A percentile compares a stretch with the other conserved stretches of the same genome.
phyloP scores from a whole-genome alignment of 2,113 vertebrate species.

The Hystrix cristata region DNA sequence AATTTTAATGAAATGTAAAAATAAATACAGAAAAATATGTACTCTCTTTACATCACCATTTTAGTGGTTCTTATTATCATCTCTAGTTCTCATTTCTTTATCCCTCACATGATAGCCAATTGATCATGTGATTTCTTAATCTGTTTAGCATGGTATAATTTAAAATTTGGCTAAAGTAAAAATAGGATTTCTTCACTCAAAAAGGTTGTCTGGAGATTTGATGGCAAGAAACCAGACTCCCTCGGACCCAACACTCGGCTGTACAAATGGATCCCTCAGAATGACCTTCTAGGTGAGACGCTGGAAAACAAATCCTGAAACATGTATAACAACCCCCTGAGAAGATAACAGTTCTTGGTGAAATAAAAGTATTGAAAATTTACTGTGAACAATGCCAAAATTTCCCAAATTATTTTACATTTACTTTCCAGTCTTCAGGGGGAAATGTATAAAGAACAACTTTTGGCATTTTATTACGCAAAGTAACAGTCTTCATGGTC shows the following conservation, averaged over 20 bases:
- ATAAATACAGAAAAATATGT: neutral
- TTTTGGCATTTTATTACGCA: neutral
- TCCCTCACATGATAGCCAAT: rapidly evolving
- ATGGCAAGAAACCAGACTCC: slow-evolving; percentile 88
- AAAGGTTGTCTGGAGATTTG: slow-evolving; percentile 92
- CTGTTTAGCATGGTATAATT: neutral
- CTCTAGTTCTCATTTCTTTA: neutral
- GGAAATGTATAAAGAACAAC: rapidly evolving
- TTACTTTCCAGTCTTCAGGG: neutral
- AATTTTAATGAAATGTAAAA: neutral
- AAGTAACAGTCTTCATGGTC: neutral
- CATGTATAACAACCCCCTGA: neutral
- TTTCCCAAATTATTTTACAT: neutral
- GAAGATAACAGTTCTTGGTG: rapidly evolving
- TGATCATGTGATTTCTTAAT: neutral
- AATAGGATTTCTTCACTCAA: neutral
- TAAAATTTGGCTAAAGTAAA: neutral
- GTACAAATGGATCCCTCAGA: slow-evolving; percentile 93
- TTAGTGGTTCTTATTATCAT: neutral
- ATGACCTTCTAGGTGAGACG: slow-evolving; percentile 93
- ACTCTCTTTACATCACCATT: neutral
- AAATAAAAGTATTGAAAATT: neutral
- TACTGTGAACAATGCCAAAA: neutral
- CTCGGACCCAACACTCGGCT: slow-evolving; percentile 90
- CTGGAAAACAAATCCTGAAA: neutral